Percentiles rank a stretch among this genome's conserved stretches.
These are phyloP conservation scores for Echinops telfairi DNA, from an alignment of 2,113 vertebrate species.

Conservation along the genomic window DNA sequence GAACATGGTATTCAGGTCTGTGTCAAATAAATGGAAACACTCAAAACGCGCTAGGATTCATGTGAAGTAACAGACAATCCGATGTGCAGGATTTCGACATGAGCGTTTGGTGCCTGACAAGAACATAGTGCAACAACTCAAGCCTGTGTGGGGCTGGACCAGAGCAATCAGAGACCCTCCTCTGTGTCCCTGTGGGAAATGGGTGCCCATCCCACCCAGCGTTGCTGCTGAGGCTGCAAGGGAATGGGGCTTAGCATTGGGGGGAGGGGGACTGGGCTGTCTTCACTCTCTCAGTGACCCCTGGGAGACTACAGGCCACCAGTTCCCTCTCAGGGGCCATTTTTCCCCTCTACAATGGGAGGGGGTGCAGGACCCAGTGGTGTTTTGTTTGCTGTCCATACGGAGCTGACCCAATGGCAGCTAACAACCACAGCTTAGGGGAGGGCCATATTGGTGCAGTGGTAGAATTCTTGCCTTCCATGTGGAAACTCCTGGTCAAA, in stretches of 20 bases:
- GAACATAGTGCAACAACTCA: constrained; percentile 7
- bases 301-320: not conserved
- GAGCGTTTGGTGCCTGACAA: constrained; percentile 26
- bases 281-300: not conserved
- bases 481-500: not conserved
- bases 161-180: not conserved
- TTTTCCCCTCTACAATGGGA: not conserved
- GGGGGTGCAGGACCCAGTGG: not conserved
- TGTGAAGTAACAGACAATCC: constrained; percentile 30
- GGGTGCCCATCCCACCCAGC: not conserved
- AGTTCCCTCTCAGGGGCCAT: not conserved
- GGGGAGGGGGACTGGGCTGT: not conserved
- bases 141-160: not conserved
- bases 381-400: too few relatives aligned
- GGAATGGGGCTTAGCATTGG: not conserved
- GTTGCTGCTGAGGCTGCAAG: not conserved
- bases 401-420: too few relatives aligned
- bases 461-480: not conserved
- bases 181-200: not conserved
- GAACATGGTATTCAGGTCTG: not conserved
- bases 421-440: too few relatives aligned
- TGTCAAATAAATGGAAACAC: not conserved
- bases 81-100: not conserved
- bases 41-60: constrained; percentile 15
- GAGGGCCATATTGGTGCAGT: not conserved